A percentile compares a stretch with the other conserved stretches of the same genome.
Conservation (phyloP, 1,140 invertebrate species). For the Lasaia peninsularis region DNA sequence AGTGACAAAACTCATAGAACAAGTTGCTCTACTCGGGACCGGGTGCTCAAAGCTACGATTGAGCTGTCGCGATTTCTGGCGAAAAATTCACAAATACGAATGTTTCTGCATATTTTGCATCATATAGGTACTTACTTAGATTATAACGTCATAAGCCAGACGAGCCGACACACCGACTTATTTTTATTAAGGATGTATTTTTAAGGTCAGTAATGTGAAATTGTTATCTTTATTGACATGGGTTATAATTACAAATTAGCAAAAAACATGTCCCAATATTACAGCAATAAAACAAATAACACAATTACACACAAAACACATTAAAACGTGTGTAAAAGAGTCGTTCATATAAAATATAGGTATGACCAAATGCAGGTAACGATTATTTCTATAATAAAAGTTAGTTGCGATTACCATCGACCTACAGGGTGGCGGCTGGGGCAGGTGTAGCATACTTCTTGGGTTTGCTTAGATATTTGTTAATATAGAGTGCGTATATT, state of each 20-base stretch:
- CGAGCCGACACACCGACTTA: too few species aligned
- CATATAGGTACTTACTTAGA: too few species aligned
- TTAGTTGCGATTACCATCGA: slow-evolving; percentile 9
- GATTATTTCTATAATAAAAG: slow-evolving; percentile 11
- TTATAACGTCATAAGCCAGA: too few species aligned
- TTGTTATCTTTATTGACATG: not conserved
- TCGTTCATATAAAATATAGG: slow-evolving; percentile 3
- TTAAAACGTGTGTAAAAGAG: slow-evolving; percentile 4
- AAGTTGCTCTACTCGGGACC: too few species aligned
- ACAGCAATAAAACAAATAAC: slow-evolving; percentile 7
- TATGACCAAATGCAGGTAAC: slow-evolving; percentile 4
- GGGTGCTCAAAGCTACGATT: too few species aligned
- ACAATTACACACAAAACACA: not conserved
- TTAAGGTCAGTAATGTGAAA: too few species aligned
- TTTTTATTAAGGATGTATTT: too few species aligned
- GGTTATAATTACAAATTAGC: not conserved
- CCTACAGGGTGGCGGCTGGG: slow-evolving; percentile 12
- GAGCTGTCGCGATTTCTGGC: too few species aligned
- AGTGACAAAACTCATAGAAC: too few species aligned
- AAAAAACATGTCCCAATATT: not conserved
- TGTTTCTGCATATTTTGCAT: too few species aligned
- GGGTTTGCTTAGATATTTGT: slow-evolving; percentile 9
- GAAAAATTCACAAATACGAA: too few species aligned
- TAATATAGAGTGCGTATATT: not conserved
- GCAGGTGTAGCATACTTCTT: slow-evolving; percentile 22